Conservation (phyloP, 2,113 vertebrate species). For the Rattus rattus region DNA sequence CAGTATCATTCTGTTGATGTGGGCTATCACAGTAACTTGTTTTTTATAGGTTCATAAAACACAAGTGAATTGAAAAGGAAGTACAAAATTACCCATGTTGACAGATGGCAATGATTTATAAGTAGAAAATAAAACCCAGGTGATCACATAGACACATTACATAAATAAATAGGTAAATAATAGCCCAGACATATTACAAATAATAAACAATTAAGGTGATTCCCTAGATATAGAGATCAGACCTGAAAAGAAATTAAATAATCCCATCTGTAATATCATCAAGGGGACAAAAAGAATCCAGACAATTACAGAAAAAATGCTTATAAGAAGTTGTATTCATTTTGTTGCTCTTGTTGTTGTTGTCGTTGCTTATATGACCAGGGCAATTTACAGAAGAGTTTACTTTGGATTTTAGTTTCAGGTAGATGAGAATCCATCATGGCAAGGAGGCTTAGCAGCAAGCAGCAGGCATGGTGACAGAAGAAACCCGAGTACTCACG, state of each 20-base stretch:
- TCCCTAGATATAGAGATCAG: neutral
- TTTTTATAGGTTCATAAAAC: neutral
- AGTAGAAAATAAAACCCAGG: neutral
- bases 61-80: neutral
- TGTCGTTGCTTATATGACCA: neutral
- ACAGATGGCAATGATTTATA: neutral
- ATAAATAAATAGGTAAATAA: neutral
- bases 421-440: neutral
- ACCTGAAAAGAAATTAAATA: neutral
- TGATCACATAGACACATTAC: neutral
- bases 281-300: neutral
- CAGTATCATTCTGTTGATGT: neutral
- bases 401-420: neutral
- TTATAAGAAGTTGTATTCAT: neutral
- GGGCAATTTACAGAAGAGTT: neutral
- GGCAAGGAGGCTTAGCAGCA: neutral
- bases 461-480: neutral
- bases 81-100: neutral
- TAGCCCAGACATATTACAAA: neutral
- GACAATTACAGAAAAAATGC: neutral
- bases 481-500: neutral
- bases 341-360: neutral
- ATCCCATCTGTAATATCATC: neutral
- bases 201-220: neutral
- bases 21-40: neutral